These are phyloP conservation scores for Ceratosolen fusciceps DNA, from an alignment of 1,140 invertebrate species.

Conservation along the genomic window DNA sequence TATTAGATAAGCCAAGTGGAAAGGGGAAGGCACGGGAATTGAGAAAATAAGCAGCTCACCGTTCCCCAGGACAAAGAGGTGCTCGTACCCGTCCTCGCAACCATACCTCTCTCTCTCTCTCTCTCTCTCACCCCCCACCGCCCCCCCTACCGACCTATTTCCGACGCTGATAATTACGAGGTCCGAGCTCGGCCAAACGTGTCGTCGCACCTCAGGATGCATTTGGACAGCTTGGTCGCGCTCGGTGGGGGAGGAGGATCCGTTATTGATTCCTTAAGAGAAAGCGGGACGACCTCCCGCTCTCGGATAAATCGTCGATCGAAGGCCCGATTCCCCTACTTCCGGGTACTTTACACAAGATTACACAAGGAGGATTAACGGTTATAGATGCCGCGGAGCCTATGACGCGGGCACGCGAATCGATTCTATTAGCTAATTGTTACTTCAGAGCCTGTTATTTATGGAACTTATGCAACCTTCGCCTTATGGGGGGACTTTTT, in stretches of 20 bases:
- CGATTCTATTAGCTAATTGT: background rate
- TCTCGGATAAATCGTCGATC: background rate
- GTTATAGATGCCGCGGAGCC: background rate
- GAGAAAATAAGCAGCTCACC: too few species aligned
- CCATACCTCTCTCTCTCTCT: too few species aligned
- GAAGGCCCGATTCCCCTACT: background rate
- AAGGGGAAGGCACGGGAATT: too few species aligned
- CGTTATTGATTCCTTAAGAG: conserved; percentile 6
- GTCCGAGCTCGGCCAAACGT: background rate
- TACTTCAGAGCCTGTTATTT: background rate
- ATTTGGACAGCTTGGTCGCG: background rate
- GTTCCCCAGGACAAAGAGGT: too few species aligned
- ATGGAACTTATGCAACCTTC: background rate
- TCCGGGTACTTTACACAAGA: background rate
- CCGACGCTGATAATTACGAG: too few species aligned
- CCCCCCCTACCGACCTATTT: too few species aligned
- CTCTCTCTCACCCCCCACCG: too few species aligned
- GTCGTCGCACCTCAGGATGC: background rate
- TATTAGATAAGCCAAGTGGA: too few species aligned
- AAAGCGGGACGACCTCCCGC: background rate
- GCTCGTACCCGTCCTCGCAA: too few species aligned
- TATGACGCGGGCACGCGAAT: background rate
- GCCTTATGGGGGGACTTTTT: background rate
- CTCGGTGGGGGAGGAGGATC: too few species aligned
- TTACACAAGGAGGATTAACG: background rate